These are phyloP conservation scores for Aplocera efformata DNA, from an alignment of 2,888 invertebrate genomes.

Conservation along the genomic window DNA sequence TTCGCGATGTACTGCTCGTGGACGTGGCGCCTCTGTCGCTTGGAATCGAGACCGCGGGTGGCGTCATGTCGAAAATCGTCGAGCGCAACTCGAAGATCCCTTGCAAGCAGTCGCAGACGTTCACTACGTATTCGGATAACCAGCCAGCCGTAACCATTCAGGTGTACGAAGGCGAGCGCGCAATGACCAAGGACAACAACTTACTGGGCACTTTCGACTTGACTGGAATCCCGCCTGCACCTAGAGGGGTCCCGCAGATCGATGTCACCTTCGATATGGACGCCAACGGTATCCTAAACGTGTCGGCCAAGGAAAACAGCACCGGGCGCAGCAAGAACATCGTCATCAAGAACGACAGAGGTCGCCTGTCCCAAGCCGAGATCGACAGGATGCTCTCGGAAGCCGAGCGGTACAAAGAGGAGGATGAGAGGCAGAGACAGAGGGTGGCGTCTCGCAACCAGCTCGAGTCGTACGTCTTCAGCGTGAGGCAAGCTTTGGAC, in stretches of 20 bases:
- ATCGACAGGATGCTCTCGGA: conserved; percentile 90
- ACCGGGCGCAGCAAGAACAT: conserved; percentile 87
- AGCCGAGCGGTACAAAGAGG: conserved; percentile 86
- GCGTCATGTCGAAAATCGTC: conserved; percentile 89
- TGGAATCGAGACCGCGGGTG: conserved; percentile 90
- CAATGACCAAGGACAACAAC: conserved; percentile 91
- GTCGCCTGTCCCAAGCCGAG: conserved; percentile 88
- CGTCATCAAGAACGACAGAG: conserved; percentile 91
- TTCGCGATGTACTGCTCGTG: conserved; percentile 84
- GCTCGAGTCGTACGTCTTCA: conserved; percentile 86
- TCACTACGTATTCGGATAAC: conserved; percentile 91
- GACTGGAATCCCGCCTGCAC: conserved; percentile 86
- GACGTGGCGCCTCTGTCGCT: conserved; percentile 84
- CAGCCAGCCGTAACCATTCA: conserved; percentile 88
- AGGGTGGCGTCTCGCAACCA: conserved; percentile 86
- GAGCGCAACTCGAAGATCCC: conserved; percentile 87
- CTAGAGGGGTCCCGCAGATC: conserved; percentile 84
- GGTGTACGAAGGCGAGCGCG: conserved; percentile 88
- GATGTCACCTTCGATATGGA: conserved; percentile 88
- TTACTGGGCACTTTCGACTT: conserved; percentile 83
- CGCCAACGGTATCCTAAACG: conserved; percentile 90
- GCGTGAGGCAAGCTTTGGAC: conserved; percentile 85
- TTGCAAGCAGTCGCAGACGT: conserved; percentile 86
- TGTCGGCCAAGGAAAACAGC: conserved; percentile 86
- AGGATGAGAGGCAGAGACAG: conserved; percentile 85